Evolutionary conservation across 2,888 invertebrate species (phyloP).

Genomic region (Eupithecia subfuscata): DNA sequence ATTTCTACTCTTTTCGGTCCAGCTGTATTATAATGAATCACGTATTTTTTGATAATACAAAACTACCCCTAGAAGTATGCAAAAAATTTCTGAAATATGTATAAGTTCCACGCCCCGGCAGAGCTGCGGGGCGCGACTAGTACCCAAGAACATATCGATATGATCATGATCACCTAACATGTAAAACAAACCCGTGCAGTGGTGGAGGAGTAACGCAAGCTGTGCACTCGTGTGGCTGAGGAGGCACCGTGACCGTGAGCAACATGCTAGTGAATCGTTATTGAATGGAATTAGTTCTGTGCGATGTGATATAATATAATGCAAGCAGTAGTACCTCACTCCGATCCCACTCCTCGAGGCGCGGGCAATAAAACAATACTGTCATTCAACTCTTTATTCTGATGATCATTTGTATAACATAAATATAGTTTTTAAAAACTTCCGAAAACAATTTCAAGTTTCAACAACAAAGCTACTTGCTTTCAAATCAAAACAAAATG

Average conservation of each 20-base stretch:
- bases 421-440: neutral
- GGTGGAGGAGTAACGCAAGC: neutral
- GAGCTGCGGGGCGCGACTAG: no score
- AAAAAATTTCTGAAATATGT: no score
- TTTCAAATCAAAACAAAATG: neutral
- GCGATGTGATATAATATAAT: slow-evolving; percentile 28
- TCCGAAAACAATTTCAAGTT: neutral
- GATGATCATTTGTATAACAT: neutral
- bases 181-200: neutral
- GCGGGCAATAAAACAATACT: slow-evolving; percentile 47
- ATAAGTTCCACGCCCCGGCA: no score
- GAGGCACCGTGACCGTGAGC: neutral
- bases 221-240: neutral
- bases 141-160: no score
- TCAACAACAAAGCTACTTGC: neutral
- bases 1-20: no score
- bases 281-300: slow-evolving; percentile 24
- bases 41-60: no score
- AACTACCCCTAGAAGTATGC: no score
- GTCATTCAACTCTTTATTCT: slow-evolving; percentile 50
- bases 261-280: neutral
- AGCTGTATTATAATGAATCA: no score
- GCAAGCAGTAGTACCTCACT: neutral
- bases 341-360: neutral
- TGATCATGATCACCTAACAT: no score